phyloP scores from a whole-genome alignment of 2,888 invertebrate genomes.

The Cheilosia soror region DNA sequence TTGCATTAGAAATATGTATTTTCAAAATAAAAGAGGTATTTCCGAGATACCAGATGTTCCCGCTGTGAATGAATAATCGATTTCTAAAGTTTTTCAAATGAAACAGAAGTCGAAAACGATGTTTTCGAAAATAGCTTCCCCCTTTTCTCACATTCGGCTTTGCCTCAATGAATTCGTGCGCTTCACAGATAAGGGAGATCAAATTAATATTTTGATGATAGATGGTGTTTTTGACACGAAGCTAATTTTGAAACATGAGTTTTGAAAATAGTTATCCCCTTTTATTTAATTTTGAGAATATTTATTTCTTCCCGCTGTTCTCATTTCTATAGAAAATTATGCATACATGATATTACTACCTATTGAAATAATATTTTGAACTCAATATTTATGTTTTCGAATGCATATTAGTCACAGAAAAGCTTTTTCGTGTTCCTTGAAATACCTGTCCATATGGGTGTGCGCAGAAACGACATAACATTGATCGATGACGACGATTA shows the following conservation, averaged over 20 bases:
- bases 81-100: not conserved
- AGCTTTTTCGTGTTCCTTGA: conserved; percentile 3
- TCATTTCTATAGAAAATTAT: too few species aligned
- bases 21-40: too few species aligned
- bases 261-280: too few species aligned
- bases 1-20: too few species aligned
- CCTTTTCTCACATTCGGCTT: not conserved
- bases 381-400: not conserved
- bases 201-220: not conserved
- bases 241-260: too few species aligned
- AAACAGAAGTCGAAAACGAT: too few species aligned
- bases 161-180: not conserved
- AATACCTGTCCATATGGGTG: conserved; percentile 5
- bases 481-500: conserved; percentile 16
- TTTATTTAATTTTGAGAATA: too few species aligned
- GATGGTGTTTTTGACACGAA: not conserved
- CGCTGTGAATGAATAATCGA: not conserved
- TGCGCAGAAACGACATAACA: not conserved
- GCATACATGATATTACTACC: too few species aligned
- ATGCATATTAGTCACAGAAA: conserved; percentile 1
- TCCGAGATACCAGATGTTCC: too few species aligned
- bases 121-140: conserved; percentile 1
- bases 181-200: not conserved
- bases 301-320: not conserved
- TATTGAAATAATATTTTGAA: not conserved